Conservation (phyloP, 2,888 invertebrate species). For the Asteroscopus sphinx region DNA sequence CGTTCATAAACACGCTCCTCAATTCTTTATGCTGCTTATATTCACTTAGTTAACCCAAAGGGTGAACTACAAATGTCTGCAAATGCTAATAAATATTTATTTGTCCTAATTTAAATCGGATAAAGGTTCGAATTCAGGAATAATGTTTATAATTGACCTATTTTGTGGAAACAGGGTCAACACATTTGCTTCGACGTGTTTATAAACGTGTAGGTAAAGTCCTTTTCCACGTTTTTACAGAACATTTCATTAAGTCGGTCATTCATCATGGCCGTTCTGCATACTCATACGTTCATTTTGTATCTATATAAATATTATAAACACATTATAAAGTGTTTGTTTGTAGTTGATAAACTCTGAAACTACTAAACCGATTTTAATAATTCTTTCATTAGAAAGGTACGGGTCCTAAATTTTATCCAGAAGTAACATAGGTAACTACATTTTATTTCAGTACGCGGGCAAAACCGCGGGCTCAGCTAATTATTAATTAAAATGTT, state of each 20-base stretch:
- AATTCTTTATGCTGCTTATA: constrained; percentile 10
- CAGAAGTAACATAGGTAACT: too few species aligned
- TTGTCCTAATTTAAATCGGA: constrained; percentile 21
- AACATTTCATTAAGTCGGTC: constrained; percentile 40
- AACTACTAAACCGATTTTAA: too few species aligned
- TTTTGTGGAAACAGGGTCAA: constrained; percentile 52
- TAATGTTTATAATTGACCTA: constrained; percentile 64
- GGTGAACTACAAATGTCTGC: constrained; percentile 8
- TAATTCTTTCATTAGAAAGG: too few species aligned
- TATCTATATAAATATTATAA: too few species aligned
- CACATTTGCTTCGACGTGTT: constrained; percentile 48
- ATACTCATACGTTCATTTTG: constrained; percentile 15
- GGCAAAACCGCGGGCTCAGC: too few species aligned
- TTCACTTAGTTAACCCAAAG: constrained; percentile 13
- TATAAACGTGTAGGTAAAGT: constrained; percentile 34
- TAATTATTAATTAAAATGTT: constrained; percentile 38
- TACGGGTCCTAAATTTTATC: too few species aligned
- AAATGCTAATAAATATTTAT: constrained; percentile 22
- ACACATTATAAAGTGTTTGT: too few species aligned
- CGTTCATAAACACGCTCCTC: constrained; percentile 10
- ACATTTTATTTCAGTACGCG: too few species aligned
- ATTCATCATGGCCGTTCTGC: constrained; percentile 39
- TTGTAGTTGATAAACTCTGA: too few species aligned
- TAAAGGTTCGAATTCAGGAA: constrained; percentile 37
- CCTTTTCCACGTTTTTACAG: constrained; percentile 43